A percentile compares a stretch with the other conserved stretches of the same genome.
Evolutionary conservation across 1,140 invertebrate species (phyloP).

Genomic region (Caenorhabditis briggsae): DNA sequence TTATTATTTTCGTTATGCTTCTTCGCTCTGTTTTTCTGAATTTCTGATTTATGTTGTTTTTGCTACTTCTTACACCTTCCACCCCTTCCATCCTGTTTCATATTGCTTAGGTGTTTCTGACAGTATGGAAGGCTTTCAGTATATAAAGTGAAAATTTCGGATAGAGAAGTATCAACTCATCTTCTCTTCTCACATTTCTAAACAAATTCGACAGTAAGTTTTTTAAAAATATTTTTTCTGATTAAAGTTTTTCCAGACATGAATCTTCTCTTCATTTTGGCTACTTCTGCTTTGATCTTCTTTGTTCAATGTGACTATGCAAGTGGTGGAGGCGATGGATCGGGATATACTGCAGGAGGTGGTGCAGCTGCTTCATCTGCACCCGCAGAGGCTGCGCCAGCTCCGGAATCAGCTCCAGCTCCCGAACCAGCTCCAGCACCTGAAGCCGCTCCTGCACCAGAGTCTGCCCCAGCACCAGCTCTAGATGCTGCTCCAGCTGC

Average conservation of each 20-base stretch:
- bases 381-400: neutral
- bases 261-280: neutral
- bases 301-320: conserved; percentile 5
- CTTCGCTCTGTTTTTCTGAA: conserved; percentile 1
- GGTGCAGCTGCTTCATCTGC: neutral
- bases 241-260: neutral
- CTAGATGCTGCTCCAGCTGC: neutral
- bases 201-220: neutral
- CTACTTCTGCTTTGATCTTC: neutral
- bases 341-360: neutral
- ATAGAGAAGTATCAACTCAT: neutral
- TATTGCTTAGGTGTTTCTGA: neutral
- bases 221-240: neutral
- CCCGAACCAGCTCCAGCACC: neutral
- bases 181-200: neutral
- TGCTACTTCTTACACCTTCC: neutral
- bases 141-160: neutral
- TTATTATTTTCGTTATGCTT: conserved; percentile 10
- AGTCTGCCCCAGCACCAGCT: neutral
- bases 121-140: neutral
- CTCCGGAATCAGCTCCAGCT: neutral
- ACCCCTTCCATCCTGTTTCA: neutral
- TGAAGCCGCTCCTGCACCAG: neutral
- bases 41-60: conserved; percentile 23
- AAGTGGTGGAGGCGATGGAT: neutral